phyloP scores from a whole-genome alignment of 2,888 invertebrate species.

The Drosophila incognita region DNA sequence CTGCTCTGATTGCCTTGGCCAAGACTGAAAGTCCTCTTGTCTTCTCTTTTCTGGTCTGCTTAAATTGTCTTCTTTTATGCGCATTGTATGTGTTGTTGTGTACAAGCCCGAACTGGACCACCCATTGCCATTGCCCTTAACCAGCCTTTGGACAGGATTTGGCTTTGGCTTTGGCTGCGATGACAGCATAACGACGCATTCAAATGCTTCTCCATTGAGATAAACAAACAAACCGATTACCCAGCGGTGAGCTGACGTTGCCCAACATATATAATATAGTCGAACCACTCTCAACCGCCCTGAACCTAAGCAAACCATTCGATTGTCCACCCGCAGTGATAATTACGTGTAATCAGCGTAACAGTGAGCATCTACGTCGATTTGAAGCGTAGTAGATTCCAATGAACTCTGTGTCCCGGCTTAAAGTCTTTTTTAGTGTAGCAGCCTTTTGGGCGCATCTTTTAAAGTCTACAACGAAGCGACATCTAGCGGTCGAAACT shows the following conservation, averaged over 20 bases:
- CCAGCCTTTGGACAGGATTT: constrained; percentile 13
- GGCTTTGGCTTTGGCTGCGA: constrained; percentile 23
- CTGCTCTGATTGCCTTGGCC: constrained; percentile 39
- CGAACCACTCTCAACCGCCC: constrained; percentile 1
- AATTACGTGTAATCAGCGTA: constrained; percentile 63
- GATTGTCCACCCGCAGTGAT: constrained; percentile 55
- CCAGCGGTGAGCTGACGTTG: constrained; percentile 63
- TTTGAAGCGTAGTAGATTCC: constrained; percentile 39
- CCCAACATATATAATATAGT: not conserved
- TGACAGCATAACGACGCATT: constrained; percentile 77
- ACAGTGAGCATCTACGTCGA: constrained; percentile 19
- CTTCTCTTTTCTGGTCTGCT: constrained; percentile 5
- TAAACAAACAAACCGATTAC: constrained; percentile 78
- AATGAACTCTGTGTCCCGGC: constrained; percentile 54
- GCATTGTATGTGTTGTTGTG: not conserved
- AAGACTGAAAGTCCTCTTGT: constrained; percentile 18
- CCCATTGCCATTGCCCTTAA: constrained; percentile 47
- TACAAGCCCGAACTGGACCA: constrained; percentile 30
- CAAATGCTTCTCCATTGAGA: constrained; percentile 58
- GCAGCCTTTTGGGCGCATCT: constrained; percentile 59
- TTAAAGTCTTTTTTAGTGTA: constrained; percentile 23
- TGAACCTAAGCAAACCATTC: constrained; percentile 2
- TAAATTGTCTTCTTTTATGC: constrained; percentile 38
- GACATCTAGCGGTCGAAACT: constrained; percentile 16
- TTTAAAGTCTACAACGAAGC: constrained; percentile 17